Conservation (phyloP, 1,140 invertebrate species). For the Panulirus ornatus region DNA sequence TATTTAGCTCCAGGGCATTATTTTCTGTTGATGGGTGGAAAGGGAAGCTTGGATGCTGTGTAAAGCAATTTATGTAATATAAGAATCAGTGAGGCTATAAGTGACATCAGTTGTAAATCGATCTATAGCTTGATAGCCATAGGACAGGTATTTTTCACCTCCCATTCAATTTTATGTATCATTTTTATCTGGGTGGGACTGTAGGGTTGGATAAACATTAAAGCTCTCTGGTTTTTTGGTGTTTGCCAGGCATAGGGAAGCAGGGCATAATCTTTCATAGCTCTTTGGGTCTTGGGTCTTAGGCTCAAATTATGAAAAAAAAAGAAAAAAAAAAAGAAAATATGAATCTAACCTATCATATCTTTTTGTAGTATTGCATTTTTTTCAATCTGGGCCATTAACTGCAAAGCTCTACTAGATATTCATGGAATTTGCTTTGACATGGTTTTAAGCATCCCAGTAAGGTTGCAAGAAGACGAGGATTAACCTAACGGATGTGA, state of each 20-base stretch:
- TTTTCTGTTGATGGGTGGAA: slow-evolving; percentile 23
- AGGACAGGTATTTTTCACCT: not conserved
- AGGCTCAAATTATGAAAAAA: not conserved
- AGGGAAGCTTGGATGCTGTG: not conserved
- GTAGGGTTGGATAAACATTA: not conserved
- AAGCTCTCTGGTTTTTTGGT: not conserved
- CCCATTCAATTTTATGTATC: not conserved
- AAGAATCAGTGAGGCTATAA: not conserved
- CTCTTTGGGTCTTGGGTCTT: not conserved
- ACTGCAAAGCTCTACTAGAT: not conserved
- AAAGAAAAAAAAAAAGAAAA: not conserved
- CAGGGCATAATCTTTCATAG: not conserved
- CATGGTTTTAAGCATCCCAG: not conserved
- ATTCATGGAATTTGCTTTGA: not conserved
- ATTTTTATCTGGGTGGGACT: not conserved
- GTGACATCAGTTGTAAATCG: not conserved
- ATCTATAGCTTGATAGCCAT: not conserved
- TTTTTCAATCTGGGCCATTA: not conserved
- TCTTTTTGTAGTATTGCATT: not conserved
- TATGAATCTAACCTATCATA: not conserved
- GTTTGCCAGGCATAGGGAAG: not conserved
- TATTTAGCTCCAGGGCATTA: slow-evolving; percentile 70
- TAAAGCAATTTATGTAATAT: no score
- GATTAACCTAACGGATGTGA: not conserved
- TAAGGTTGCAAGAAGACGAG: not conserved